Evolutionary conservation across 2,797 vertebrate genomes (phyloP), one percentile per base, ranked within the genome.

Genomic region (Megalops cyprinoides): DNA sequence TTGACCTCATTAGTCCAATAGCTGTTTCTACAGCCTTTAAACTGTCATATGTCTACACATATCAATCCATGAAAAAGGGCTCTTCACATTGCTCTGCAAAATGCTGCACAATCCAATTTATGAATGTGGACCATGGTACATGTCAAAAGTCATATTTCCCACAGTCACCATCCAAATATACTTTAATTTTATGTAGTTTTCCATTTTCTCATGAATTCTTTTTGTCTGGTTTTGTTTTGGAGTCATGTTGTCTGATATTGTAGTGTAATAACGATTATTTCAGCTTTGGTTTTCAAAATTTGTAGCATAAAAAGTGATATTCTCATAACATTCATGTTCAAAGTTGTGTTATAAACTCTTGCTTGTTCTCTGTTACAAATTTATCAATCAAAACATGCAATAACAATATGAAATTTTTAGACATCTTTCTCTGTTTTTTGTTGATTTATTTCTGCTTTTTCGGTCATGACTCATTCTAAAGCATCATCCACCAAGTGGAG

Each of bases 1-100:
- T 80, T 74, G 83, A 82, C 73, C 77, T 79, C 80, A 79, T 79
- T 84, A 77, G 77, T 55, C 75, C 46, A 69, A 53, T 62, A 31
- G 46, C 56, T 76, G 44, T 48, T 46, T 46, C n/a, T 42, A 39
- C 62, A 20, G 34, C 18, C 34, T 39, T 39, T 15, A 67, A 20
- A 34, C 62, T 67, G 62, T 67, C 62, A 39, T 51, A 23, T 76
- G 65, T 80, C 79, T n/a, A 77, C 23, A 51, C 53, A 12, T 49
- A 31, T 84, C 80, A 71, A 62, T 49, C 69, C 55, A 71, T 23
- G 46, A 37, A 10, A 48, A 8, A 51, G 18, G 25, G 2, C 51
- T 42, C 55, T 8, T 20, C 46, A 39, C 10, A 42, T 25, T 1
- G 28, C 10, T 2, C 20, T 25, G 34, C 49, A 39, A 4, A 25